Evolutionary conservation across 2,888 invertebrate genomes (phyloP), one percentile per base, ranked within the genome.

Genomic region (Liodrosophila aerea): DNA sequence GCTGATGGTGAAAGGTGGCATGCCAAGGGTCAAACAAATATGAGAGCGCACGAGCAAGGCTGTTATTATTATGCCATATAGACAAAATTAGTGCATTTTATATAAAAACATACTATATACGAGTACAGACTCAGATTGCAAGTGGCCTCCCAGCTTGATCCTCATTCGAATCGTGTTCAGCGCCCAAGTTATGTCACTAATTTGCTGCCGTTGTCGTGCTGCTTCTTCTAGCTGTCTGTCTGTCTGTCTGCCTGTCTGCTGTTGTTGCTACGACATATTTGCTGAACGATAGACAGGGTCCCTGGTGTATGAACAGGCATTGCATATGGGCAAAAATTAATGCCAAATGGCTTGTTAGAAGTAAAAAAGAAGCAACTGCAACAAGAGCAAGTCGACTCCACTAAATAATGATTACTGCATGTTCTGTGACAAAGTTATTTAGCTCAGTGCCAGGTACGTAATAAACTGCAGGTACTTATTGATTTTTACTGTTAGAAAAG

Each of bases 281-380:
- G 61, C 73, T 62, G 57, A 61, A 58, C 54, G 62, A 49, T 44
- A 46, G 41, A 31, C 40, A 31, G 11, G 27, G 73, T 84, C 77
- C 77, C 85, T 84, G 77, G 77, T 15, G 77, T 31, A 69, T 71
- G 15, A 44, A 40, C 36, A 40, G 66, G 56, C 64, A 73, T 76
- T 84, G 81, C 84, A 80, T 84, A 77, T 76, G 84, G 74, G 78
- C 78, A 77, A 66, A 77, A 85, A 82, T 85, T 82, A 78, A 77
- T 78, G 78, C 65, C 83, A 66, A 78, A 82, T 82, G 62, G 74
- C 77, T 70, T 73, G 77, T 76, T 73, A 43, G 22, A 40, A 41
- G 47, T 29, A 43, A 43, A 50, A 47, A 33, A 36, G 36, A 61
- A 44, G 49, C 46, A 44, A 9, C 52, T 22, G 39, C 33, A 59